Evolutionary conservation across 2,113 vertebrate species (phyloP).

Genomic region (Verasper variegatus): DNA sequence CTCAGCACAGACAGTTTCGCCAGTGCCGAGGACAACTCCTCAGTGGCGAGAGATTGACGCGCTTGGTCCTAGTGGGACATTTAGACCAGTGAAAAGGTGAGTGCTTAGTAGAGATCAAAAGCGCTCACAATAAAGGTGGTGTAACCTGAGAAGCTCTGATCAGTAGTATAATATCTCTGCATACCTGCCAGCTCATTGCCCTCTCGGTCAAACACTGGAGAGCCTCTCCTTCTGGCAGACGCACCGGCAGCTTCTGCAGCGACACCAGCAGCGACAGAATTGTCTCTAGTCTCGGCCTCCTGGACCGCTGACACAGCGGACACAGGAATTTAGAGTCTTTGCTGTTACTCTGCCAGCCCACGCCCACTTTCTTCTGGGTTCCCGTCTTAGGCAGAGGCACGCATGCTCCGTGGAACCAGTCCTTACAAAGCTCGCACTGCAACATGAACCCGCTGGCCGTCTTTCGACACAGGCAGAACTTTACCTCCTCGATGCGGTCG

Average conservation of each 20-base stretch:
- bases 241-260: slow-evolving; percentile 95
- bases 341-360: slow-evolving; percentile 91
- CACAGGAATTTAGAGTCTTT: slow-evolving; percentile 98
- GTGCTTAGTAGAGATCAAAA: background rate
- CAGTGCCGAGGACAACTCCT: slow-evolving; percentile 95
- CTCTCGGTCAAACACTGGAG: slow-evolving; percentile 96
- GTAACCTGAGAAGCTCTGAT: background rate
- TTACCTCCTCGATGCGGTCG: slow-evolving; percentile 96
- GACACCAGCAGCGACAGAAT: slow-evolving; percentile 95
- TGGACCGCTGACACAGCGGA: slow-evolving; percentile 93
- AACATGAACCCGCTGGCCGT: slow-evolving; percentile 96
- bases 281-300: slow-evolving; percentile 95
- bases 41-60: slow-evolving; percentile 92
- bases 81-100: background rate
- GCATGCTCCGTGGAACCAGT: slow-evolving; percentile 97
- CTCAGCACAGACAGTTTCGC: slow-evolving; percentile 97
- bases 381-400: slow-evolving; percentile 93
- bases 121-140: background rate
- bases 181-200: slow-evolving; percentile 96
- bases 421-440: slow-evolving; percentile 97
- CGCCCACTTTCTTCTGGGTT: slow-evolving; percentile 90
- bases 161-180: background rate
- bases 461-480: slow-evolving; percentile 96
- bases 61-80: slow-evolving; percentile 85
- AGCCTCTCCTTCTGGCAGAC: slow-evolving; percentile 94